Evolutionary conservation across 2,113 vertebrate genomes (phyloP).

Genomic region (Anguilla japonica): DNA sequence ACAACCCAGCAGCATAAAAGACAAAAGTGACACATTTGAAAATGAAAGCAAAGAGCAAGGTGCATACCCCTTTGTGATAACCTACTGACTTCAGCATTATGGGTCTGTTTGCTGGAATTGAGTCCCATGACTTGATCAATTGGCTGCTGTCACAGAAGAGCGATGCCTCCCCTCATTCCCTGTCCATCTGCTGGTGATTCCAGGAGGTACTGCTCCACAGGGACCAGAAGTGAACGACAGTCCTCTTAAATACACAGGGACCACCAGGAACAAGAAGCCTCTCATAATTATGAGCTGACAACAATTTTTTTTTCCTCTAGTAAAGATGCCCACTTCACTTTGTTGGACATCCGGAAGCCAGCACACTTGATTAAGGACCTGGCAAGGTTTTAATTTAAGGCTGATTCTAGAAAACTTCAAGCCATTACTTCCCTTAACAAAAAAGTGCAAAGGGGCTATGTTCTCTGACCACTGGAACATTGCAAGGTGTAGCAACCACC

Average conservation of each 20-base stretch:
- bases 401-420: too few species aligned
- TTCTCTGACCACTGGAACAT: too few species aligned
- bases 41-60: slow-evolving; percentile 83
- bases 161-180: slow-evolving; percentile 62
- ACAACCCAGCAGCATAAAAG: background rate
- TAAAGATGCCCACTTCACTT: background rate
- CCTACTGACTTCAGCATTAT: slow-evolving; percentile 93
- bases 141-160: slow-evolving; percentile 84
- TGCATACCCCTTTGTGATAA: slow-evolving; percentile 90
- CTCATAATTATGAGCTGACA: background rate
- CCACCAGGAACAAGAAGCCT: background rate
- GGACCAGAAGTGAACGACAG: background rate
- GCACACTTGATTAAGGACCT: slow-evolving; percentile 60
- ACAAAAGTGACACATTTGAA: slow-evolving; percentile 61
- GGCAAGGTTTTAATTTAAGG: too few species aligned
- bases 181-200: background rate
- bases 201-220: background rate
- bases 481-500: slow-evolving; percentile 55
- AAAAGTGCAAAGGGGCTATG: too few species aligned
- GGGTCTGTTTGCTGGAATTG: slow-evolving; percentile 83
- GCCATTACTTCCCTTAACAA: too few species aligned
- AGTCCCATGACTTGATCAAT: slow-evolving; percentile 87
- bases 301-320: background rate
- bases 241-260: background rate
- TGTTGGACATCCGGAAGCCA: slow-evolving; percentile 74